These are phyloP conservation scores for Villa cingulata DNA, from an alignment of 2,888 invertebrate genomes.

Conservation along the genomic window DNA sequence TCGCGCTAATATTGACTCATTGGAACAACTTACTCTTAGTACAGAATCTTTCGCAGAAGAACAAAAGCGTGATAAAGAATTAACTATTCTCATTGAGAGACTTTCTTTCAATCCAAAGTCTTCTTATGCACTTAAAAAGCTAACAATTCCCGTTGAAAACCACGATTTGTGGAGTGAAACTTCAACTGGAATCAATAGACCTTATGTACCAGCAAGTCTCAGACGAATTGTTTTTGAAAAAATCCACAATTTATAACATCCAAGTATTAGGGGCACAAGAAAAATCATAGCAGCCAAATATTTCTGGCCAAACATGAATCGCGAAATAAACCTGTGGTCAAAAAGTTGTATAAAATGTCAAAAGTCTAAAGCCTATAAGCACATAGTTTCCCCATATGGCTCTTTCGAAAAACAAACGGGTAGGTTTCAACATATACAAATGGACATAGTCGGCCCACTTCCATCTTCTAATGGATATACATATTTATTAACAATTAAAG, in stretches of 20 bases:
- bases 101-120: too few species aligned
- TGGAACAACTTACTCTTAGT: neutral
- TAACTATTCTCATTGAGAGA: too few species aligned
- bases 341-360: too few species aligned
- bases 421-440: too few species aligned
- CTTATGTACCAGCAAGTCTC: too few species aligned
- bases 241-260: conserved; percentile 1
- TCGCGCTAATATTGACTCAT: neutral
- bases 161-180: too few species aligned
- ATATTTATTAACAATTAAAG: too few species aligned
- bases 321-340: neutral
- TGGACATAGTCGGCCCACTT: neutral
- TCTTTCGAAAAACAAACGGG: too few species aligned
- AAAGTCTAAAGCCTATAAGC: neutral
- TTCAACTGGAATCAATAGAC: neutral
- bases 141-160: too few species aligned
- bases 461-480: too few species aligned
- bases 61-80: neutral
- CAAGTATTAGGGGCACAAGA: conserved; percentile 1
- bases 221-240: neutral
- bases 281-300: neutral
- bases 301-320: neutral
- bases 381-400: neutral
- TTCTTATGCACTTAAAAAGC: too few species aligned
- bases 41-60: neutral